Evolutionary conservation across 2,797 vertebrate species (phyloP), one percentile per base, ranked within the genome.

Genomic region (Parauchenoglanis ngamensis): DNA sequence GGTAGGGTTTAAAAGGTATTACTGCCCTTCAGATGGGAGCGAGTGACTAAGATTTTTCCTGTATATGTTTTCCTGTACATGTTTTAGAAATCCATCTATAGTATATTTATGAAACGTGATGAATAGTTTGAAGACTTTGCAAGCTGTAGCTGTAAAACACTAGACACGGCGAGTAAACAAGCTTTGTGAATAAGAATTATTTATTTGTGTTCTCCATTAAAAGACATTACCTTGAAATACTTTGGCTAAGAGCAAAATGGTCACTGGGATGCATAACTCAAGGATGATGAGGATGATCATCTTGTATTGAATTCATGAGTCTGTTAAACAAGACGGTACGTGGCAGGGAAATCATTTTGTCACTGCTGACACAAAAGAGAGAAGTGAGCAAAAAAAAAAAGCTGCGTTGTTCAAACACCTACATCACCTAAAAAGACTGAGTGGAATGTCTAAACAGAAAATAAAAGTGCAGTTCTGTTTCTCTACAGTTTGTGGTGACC

Each of bases 261-360:
- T 92, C 92, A 94, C 90, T 93, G 94, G 76, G 90, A 94, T 93
- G 93, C 92, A 94, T 94, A 94, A 94, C 75, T 93, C 92, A 93
- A 93, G 91, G 68, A 67, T 83, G 80, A 84, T 87, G 83, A 90
- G 92, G 76, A 92, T 92, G 61, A 52, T 67, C 61, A 31, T 83
- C 46, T 52, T 52, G 80, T 67, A 28, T 52, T 52, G 80, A 52
- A 28, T 65, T 81, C 56, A 59, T 79, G 54, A 35, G n/a, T 25
- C 56, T 80, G 35, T 80, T n/a, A 80, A 80, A 44, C 35, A 61
- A 44, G 78, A n/a, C n/a, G 35, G 35, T 15, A 54, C 1, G 40
- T n/a, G n/a, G 59, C 89, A 90, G 91, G 91, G 93, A 93, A 93
- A 93, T 92, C 93, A 90, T 93, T 95, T 90, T 84, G 93, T 92